A percentile compares a stretch with the other conserved stretches of the same genome.
Conservation (phyloP, 2,888 invertebrate species). For the Serripes groenlandicus region DNA sequence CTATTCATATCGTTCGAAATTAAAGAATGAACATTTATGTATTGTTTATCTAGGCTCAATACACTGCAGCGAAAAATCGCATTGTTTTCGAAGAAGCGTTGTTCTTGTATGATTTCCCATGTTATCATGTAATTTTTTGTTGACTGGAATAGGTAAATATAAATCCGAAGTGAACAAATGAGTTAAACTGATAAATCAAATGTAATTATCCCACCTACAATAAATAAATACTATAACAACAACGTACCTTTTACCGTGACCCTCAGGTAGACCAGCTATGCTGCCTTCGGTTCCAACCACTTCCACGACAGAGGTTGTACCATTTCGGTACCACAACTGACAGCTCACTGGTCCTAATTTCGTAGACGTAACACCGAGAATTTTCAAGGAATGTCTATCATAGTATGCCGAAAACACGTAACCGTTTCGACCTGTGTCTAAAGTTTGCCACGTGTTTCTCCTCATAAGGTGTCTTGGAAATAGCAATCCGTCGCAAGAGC, state of each 20-base stretch:
- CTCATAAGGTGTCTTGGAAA: constrained; percentile 17
- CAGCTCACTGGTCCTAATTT: background rate
- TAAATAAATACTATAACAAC: too few relatives aligned
- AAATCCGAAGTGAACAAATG: too few relatives aligned
- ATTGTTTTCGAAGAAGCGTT: too few relatives aligned
- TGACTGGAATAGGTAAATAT: too few relatives aligned
- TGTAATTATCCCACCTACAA: too few relatives aligned
- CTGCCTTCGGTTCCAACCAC: background rate
- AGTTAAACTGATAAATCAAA: too few relatives aligned
- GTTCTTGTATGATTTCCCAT: too few relatives aligned
- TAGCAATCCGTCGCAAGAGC: constrained; percentile 1
- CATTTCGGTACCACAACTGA: constrained; percentile 21
- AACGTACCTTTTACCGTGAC: constrained; percentile 50
- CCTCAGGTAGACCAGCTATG: constrained; percentile 40
- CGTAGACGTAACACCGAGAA: constrained; percentile 10
- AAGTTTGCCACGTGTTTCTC: constrained; percentile 7
- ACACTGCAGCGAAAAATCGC: too few relatives aligned
- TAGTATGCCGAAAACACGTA: constrained; percentile 35
- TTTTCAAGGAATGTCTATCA: constrained; percentile 1
- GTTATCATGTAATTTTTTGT: too few relatives aligned
- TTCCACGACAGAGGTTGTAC: background rate
- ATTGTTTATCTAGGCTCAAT: too few relatives aligned
- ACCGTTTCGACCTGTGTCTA: background rate
- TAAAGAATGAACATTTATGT: too few relatives aligned
- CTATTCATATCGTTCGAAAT: too few relatives aligned